Conservation (phyloP, 2,113 vertebrate genomes). For the Buteo buteo region DNA sequence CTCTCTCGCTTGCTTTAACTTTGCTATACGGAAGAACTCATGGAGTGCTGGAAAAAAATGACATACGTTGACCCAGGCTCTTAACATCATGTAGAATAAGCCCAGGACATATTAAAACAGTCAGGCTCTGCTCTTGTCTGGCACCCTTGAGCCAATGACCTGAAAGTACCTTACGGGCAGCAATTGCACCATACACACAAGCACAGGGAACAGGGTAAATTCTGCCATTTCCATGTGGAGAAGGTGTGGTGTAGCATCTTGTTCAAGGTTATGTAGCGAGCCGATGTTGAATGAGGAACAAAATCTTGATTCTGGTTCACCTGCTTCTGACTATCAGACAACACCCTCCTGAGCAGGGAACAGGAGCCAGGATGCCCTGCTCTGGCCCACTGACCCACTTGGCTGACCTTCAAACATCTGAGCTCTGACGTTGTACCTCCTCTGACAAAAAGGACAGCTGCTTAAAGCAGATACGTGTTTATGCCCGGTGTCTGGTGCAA, state of each 20-base stretch:
- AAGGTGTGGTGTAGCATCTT: background rate
- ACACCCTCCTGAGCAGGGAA: background rate
- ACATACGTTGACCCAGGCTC: background rate
- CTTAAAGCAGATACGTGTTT: background rate
- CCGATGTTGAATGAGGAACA: background rate
- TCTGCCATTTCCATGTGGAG: background rate
- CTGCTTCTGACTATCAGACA: background rate
- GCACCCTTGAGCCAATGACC: background rate
- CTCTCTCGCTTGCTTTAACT: slow-evolving; percentile 51
- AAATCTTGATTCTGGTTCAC: background rate
- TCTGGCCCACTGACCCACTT: background rate
- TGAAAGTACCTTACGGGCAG: background rate
- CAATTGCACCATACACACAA: background rate
- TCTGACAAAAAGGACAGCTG: background rate
- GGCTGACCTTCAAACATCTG: background rate
- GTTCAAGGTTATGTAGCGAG: background rate
- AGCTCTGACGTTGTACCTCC: background rate
- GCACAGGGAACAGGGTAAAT: background rate
- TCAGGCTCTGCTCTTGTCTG: background rate
- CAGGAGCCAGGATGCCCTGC: background rate
- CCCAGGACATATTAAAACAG: background rate
- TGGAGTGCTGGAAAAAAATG: slow-evolving; percentile 23
- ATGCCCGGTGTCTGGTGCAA: background rate
- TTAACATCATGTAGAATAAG: background rate
- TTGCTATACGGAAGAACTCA: slow-evolving; percentile 13